Evolutionary conservation across 2,113 vertebrate species (phyloP).

Genomic region (Bothrops jararaca): DNA sequence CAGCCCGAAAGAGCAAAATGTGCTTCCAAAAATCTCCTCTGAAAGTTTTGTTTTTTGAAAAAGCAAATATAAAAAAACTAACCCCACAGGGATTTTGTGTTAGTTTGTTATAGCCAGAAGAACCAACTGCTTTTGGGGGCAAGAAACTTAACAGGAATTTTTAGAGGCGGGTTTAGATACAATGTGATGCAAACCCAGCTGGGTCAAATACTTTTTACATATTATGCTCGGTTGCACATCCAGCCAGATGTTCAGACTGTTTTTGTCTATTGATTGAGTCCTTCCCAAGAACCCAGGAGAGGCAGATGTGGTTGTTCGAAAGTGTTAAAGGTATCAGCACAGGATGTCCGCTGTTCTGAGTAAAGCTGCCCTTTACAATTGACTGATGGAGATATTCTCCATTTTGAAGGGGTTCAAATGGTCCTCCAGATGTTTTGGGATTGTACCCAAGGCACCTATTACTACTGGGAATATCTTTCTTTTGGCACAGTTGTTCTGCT

Average conservation of each 20-base stretch:
- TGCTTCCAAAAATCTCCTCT: background rate
- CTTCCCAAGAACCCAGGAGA: background rate
- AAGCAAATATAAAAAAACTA: background rate
- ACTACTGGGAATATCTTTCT: too few species aligned
- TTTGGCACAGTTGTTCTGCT: too few species aligned
- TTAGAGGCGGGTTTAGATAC: background rate
- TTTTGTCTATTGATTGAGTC: too few species aligned
- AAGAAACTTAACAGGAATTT: background rate
- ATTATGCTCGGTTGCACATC: background rate
- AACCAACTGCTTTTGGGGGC: background rate
- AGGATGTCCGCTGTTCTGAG: background rate
- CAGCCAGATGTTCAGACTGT: too few species aligned
- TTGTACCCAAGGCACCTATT: background rate
- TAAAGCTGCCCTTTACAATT: background rate
- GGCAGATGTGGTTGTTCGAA: background rate
- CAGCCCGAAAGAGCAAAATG: background rate
- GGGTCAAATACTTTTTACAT: background rate
- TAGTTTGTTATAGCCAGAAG: background rate
- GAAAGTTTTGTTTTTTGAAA: background rate
- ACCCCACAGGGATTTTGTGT: background rate
- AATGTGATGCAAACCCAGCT: background rate
- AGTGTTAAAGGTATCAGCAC: background rate
- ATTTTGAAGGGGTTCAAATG: too few species aligned
- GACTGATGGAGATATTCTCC: background rate
- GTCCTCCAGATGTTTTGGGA: background rate